Conservation (phyloP, 35 echinoderm and acorn worm genomes). For the Patiria miniata region DNA sequence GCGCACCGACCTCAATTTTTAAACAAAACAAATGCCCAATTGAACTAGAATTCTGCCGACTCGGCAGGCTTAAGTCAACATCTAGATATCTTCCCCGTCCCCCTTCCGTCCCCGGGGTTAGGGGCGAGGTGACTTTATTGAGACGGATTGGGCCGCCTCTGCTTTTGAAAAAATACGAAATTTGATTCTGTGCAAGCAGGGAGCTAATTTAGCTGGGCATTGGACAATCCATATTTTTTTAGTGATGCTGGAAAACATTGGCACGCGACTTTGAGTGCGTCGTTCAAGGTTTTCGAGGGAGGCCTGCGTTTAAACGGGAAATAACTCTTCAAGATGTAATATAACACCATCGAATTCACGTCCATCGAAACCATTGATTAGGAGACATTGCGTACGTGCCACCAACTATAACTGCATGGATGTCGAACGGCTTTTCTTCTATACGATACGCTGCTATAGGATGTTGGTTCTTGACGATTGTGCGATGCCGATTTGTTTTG, state of each 20-base stretch:
- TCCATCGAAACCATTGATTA: too few relatives aligned
- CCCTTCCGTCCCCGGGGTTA: background rate
- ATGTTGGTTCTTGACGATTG: too few relatives aligned
- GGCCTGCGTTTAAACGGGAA: too few relatives aligned
- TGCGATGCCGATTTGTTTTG: too few relatives aligned
- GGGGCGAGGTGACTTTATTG: background rate
- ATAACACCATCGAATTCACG: too few relatives aligned
- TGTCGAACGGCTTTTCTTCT: too few relatives aligned
- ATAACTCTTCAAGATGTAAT: too few relatives aligned
- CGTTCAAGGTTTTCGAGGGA: too few relatives aligned
- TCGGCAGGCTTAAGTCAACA: background rate
- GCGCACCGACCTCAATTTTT: background rate
- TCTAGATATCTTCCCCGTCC: background rate
- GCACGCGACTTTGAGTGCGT: background rate
- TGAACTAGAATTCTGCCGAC: background rate
- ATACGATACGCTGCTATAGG: too few relatives aligned
- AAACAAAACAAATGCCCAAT: conserved; percentile 5
- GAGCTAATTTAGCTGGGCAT: background rate
- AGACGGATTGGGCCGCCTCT: background rate
- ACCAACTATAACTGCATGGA: too few relatives aligned
- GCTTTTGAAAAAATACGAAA: background rate
- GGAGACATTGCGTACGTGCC: too few relatives aligned
- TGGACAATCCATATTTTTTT: background rate
- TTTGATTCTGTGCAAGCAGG: background rate
- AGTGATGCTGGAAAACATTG: background rate